Base-by-base conservation (phyloP, 2,888 invertebrate species). In the Luffia ferchaultella region DNA sequence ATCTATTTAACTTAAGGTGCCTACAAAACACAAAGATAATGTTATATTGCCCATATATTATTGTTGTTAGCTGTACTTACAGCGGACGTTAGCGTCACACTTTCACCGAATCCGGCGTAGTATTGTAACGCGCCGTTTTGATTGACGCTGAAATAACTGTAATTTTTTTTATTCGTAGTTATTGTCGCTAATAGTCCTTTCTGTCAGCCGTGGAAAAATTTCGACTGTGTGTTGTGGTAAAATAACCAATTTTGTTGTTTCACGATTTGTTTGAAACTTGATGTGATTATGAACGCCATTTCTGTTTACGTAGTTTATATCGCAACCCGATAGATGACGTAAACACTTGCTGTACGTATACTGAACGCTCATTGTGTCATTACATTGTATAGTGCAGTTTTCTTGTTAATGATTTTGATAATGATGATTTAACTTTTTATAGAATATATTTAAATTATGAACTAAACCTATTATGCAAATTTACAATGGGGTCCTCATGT, bases 101-200 rank as follows among this genome's bases (percentile, higher is more conserved):
- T 79, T 79, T 80, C 77, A 65, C 76, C 75, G 64, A 74, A 76
- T 76, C 76, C 72, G 62, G 62, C 66, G 68, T 61, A 63, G 69
- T 74, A 71, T 49, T 67, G 68, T 67, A 67, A 69, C 60, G 58
- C 65, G 74, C 76, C 73, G 62, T 42, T 49, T 52, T 30, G 30
- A 30, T 30, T 30, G 30, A 30, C 30, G 30, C 30, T 3, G 12
- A 30, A 30, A 30, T 30, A 30, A 12, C 30, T 12, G 12, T 30
- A 30, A 30, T 30, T 30, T 30, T n/a, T 30, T 30, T 30, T 30
- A 30, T 30, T 30, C 30, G 5, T 3, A 30, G 30, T 12, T 30
- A 30, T 30, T 30, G 30, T 30, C 30, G 30, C 30, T 30, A 30
- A 30, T 30, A 30, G 30, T 30, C 30, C 30, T 30, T 30, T 30